phyloP scores from a whole-genome alignment of 2,113 vertebrate species.

The Charina bottae region DNA sequence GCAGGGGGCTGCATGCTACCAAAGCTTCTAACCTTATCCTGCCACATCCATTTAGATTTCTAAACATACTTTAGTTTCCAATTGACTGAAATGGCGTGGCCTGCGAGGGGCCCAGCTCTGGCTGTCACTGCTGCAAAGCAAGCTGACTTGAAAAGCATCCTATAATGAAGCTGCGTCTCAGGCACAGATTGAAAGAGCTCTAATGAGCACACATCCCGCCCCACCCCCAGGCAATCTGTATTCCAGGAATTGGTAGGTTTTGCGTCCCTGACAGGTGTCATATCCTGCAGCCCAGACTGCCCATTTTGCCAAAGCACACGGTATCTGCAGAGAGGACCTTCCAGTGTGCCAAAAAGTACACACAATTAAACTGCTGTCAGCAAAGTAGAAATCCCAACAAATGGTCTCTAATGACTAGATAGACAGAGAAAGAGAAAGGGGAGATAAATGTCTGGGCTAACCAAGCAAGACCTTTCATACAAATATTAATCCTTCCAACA shows the following conservation, averaged over 20 bases:
- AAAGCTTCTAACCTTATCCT: no score
- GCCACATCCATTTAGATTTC: not conserved
- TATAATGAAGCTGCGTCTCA: constrained; percentile 29
- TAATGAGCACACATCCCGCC: constrained; percentile 66
- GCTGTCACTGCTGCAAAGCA: constrained; percentile 27
- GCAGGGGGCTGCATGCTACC: not conserved
- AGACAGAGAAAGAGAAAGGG: constrained; percentile 9
- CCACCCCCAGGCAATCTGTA: constrained; percentile 69
- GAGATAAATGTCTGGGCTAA: constrained; percentile 46
- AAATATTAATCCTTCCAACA: fast-evolving
- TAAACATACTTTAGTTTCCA: constrained; percentile 22
- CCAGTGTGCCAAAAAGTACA: constrained; percentile 66
- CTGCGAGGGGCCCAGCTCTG: not conserved
- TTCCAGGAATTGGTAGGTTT: constrained; percentile 71
- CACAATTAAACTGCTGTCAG: constrained; percentile 45
- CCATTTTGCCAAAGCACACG: constrained; percentile 77
- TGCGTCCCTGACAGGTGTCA: constrained; percentile 70
- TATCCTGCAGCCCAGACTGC: constrained; percentile 72
- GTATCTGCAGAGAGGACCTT: constrained; percentile 56
- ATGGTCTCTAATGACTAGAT: constrained; percentile 44
- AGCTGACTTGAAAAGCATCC: constrained; percentile 10
- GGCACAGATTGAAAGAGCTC: constrained; percentile 64
- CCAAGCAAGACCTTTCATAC: constrained; percentile 18
- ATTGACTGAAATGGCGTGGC: not conserved
- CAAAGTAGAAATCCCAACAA: constrained; percentile 19